Conservation (phyloP, 23 tunicate genomes). For the Phallusia fumigata region DNA sequence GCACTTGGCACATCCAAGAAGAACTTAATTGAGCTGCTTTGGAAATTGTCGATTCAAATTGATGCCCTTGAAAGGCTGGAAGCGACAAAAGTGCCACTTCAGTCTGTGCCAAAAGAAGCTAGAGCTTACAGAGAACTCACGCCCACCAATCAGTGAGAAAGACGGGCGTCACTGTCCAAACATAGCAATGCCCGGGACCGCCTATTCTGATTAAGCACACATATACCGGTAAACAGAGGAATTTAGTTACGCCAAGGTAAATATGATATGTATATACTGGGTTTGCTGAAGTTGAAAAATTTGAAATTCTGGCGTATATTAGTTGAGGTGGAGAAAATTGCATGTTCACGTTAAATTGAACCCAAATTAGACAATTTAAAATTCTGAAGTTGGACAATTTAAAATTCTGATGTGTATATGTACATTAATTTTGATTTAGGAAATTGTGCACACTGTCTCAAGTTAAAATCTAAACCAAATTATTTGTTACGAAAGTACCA, state of each 20-base stretch:
- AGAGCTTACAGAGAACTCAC: not conserved
- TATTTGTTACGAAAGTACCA: too few species aligned
- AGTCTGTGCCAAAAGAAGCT: not conserved
- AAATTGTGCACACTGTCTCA: too few species aligned
- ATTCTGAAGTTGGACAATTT: too few species aligned
- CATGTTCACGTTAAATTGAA: too few species aligned
- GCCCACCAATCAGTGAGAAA: slow-evolving; percentile 10
- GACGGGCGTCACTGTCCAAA: slow-evolving; percentile 3
- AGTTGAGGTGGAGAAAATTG: too few species aligned
- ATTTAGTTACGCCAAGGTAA: not conserved
- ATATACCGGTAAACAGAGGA: not conserved
- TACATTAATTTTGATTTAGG: too few species aligned
- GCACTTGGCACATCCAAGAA: not conserved
- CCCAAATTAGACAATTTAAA: too few species aligned
- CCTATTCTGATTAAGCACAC: not conserved
- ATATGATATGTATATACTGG: too few species aligned
- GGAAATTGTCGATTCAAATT: not conserved
- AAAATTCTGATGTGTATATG: too few species aligned
- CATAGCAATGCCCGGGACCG: not conserved
- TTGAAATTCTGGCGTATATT: too few species aligned
- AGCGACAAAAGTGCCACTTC: slow-evolving; percentile 12
- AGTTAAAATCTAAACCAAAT: too few species aligned
- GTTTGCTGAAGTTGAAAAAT: too few species aligned
- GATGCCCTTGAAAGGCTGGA: slow-evolving; percentile 4
- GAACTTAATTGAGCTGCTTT: not conserved